Base-by-base conservation (phyloP, 2,113 vertebrate genomes). In the Henicopernis longicauda region DNA sequence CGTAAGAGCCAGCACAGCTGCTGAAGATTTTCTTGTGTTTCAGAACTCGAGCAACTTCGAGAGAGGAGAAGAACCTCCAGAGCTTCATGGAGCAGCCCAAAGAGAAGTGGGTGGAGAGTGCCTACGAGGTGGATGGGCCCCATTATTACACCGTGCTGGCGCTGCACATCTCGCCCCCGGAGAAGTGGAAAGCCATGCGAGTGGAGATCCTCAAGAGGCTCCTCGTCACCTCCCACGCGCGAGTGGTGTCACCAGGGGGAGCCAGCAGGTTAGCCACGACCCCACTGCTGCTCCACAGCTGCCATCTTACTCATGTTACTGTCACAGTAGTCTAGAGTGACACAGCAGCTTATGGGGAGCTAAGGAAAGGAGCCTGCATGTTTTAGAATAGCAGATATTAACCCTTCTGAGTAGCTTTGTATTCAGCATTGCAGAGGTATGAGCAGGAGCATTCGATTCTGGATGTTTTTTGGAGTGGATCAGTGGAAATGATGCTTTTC, bases 41-140 rank as follows among this genome's bases (percentile, higher is more conserved):
- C 96, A 99, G 99, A 50, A 99, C 99, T 45, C 98, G 99, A 86
- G 99, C 99, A 5, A 99, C 99, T 0, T 99, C 99, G 13, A 98
- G 99, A 40, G 99, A 99, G 95, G 99, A 99, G 96, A 99, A 99
- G 91, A 99, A 99, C 97, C 98, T 99, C 50, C 99, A 99, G 97
- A 99, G 98, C 96, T 99, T 99, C 97, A 97, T 99, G 98, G 99
- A 99, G 97, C 99, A 99, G 96, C 99, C 99, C 10, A 99, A 98
- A 83, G 99, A 99, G 97, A 99, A 99, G 96, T 99, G 99, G 99
- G 98, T 99, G 93, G 99, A 99, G 97, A 98, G 98, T 95, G 99
- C 99, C 42, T 99, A 99, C 5, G 99, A 99, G 42, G 99, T 99
- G 95, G 99, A 99, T 1, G 99, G 99, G 26, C 99, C 99, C 7